These are phyloP conservation scores for Patella ulyssiponensis DNA, from an alignment of 2,888 invertebrate genomes.

Conservation along the genomic window DNA sequence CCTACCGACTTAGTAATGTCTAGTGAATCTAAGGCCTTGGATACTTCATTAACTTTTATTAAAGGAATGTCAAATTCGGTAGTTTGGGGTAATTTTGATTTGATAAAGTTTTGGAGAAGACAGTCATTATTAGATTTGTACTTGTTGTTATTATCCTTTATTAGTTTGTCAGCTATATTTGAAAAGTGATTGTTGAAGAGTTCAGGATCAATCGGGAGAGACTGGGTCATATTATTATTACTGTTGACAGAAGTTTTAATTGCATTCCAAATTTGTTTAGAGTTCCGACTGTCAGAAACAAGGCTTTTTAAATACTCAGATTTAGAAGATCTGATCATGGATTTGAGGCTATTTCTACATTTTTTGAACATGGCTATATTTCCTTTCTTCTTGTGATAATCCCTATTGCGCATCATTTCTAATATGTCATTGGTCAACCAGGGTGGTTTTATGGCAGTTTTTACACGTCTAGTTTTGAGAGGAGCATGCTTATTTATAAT, in stretches of 20 bases:
- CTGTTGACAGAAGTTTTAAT: neutral
- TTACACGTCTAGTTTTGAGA: neutral
- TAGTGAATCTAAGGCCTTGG: neutral
- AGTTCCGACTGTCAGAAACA: neutral
- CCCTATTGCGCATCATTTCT: neutral
- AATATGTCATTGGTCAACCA: neutral
- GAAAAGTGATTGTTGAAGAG: too few species aligned
- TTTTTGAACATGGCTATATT: too few species aligned
- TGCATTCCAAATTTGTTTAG: conserved; percentile 3
- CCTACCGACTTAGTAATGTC: neutral
- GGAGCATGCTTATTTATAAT: neutral
- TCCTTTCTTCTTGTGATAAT: neutral
- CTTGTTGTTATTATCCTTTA: too few species aligned
- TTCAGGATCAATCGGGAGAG: too few species aligned
- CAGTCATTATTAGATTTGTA: too few species aligned
- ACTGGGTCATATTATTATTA: neutral
- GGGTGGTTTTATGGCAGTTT: neutral
- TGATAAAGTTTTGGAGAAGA: too few species aligned
- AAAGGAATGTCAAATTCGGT: too few species aligned
- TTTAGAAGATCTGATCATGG: neutral
- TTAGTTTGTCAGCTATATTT: too few species aligned
- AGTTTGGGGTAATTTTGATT: too few species aligned
- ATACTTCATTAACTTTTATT: too few species aligned
- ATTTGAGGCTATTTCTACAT: neutral
- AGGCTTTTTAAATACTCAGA: neutral